Percentiles rank a stretch among this genome's conserved stretches.
phyloP scores from a whole-genome alignment of 2,888 invertebrate genomes.

The Plebejus anna region DNA sequence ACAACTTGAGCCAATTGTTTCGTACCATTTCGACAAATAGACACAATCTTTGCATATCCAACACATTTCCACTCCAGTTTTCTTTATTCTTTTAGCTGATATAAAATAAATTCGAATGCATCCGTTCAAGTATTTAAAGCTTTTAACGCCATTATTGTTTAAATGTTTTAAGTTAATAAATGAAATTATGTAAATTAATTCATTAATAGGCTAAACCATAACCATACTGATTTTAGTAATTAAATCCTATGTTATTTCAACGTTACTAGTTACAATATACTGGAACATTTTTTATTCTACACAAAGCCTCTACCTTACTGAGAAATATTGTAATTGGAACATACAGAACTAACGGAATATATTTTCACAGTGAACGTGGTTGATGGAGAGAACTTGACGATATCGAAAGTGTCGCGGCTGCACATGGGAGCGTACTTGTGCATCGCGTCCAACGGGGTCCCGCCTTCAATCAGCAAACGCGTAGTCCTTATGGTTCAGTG shows the following conservation, averaged over 20 bases:
- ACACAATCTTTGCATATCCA: constrained; percentile 48
- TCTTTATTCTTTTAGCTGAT: neutral
- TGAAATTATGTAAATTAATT: too few species aligned
- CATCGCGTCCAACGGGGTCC: constrained; percentile 95
- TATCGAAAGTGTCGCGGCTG: constrained; percentile 92
- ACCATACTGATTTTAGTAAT: neutral
- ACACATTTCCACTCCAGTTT: constrained; percentile 47
- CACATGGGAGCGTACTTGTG: constrained; percentile 96
- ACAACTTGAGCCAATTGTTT: constrained; percentile 54
- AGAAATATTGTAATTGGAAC: neutral
- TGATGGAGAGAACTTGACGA: constrained; percentile 91
- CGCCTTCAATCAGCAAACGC: constrained; percentile 92
- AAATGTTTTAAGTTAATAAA: neutral
- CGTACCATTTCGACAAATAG: constrained; percentile 46
- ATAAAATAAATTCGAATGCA: neutral
- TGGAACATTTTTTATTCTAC: neutral
- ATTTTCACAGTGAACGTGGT: constrained; percentile 87
- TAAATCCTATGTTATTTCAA: neutral
- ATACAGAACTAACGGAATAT: neutral
- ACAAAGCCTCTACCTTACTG: neutral
- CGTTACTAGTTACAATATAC: neutral
- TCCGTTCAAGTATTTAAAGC: neutral
- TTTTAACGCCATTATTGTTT: neutral
- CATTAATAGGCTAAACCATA: too few species aligned
- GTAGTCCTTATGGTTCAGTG: constrained; percentile 91